Percentiles rank a stretch among this genome's conserved stretches.
Conservation (phyloP, 2,113 vertebrate species). For the Lagopus leucura region DNA sequence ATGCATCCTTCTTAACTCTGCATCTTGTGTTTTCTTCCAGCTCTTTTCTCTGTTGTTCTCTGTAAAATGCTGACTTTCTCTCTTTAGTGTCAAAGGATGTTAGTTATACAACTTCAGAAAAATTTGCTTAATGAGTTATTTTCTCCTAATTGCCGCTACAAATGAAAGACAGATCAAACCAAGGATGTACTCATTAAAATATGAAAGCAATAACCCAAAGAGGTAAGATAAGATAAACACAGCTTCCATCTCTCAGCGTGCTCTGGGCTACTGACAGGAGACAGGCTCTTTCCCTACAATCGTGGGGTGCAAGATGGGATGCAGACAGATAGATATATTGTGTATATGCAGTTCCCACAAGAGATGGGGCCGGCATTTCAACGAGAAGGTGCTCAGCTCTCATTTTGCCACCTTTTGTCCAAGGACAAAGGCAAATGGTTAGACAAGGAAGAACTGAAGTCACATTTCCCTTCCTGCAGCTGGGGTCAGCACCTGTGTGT, state of each 20-base stretch:
- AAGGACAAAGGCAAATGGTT: neutral
- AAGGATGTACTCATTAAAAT: neutral
- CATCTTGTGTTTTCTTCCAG: rapidly evolving
- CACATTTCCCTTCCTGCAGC: neutral
- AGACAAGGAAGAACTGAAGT: neutral
- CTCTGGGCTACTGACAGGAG: neutral
- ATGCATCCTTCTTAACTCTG: neutral
- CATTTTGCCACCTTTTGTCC: neutral
- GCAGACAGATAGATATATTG: too few species aligned
- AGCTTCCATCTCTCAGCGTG: neutral
- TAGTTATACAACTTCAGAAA: neutral
- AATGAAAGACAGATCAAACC: neutral
- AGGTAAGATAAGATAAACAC: neutral
- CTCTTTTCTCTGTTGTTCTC: neutral
- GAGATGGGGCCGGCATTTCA: neutral
- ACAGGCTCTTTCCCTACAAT: neutral
- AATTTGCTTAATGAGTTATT: neutral
- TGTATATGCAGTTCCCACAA: neutral
- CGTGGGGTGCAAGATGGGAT: neutral
- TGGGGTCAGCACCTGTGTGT: rapidly evolving
- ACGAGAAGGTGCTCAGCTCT: neutral
- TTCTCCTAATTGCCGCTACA: neutral
- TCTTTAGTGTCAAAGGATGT: neutral
- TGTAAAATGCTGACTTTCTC: neutral
- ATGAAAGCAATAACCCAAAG: neutral